phyloP scores from a whole-genome alignment of 2,888 invertebrate species.

The Scotopteryx bipunctaria region DNA sequence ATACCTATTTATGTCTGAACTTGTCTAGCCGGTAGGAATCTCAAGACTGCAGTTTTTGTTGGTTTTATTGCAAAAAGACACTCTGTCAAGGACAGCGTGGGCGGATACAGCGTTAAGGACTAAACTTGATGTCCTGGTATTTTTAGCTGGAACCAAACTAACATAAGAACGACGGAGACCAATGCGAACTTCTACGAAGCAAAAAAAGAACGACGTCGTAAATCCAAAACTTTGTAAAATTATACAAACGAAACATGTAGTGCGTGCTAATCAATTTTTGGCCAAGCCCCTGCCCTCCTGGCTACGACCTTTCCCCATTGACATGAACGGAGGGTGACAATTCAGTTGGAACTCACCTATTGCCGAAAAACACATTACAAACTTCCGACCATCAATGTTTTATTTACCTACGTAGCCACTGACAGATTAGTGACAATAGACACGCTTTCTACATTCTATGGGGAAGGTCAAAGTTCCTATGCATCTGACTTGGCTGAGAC shows the following conservation, averaged over 20 bases:
- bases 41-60: slow-evolving; percentile 13
- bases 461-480: too few relatives aligned
- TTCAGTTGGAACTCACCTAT: slow-evolving; percentile 39
- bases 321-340: slow-evolving; percentile 43
- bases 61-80: slow-evolving; percentile 1
- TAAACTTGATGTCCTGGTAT: background rate
- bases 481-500: too few relatives aligned
- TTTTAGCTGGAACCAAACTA: too few relatives aligned
- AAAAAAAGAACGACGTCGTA: too few relatives aligned
- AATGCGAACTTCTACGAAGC: too few relatives aligned
- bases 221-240: background rate
- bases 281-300: slow-evolving; percentile 39
- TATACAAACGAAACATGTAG: background rate
- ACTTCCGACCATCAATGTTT: slow-evolving; percentile 8
- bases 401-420: too few relatives aligned
- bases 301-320: slow-evolving; percentile 57
- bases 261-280: slow-evolving; percentile 30
- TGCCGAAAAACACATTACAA: slow-evolving; percentile 10
- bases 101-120: background rate
- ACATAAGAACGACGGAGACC: too few relatives aligned
- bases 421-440: too few relatives aligned
- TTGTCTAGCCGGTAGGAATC: slow-evolving; percentile 26
- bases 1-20: slow-evolving; percentile 29
- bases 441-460: too few relatives aligned
- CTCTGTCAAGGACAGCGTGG: slow-evolving; percentile 4